Evolutionary conservation across 64 coral and sea anemone genomes (phyloP), one percentile per base, ranked within the genome.

Genomic region (Dendrophyllia cribrosa): DNA sequence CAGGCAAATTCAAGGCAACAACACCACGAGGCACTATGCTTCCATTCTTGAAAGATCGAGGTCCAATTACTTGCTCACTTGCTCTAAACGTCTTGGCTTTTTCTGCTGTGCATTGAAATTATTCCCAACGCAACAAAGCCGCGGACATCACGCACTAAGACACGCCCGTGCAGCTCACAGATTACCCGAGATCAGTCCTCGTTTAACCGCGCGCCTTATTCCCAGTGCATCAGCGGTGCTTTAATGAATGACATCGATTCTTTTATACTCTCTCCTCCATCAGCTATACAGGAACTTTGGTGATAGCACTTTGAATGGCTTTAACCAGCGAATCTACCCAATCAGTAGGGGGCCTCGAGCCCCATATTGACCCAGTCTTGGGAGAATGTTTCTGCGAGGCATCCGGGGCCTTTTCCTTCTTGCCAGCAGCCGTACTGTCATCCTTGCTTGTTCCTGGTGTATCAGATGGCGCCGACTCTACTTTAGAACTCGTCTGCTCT

Each of bases 241-340:
- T 56, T 5, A 56, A 56, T 56, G 5, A 56, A 56, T 56, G 53
- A 7, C 5, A 56, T 34, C 34, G 53, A 56, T 12, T 50, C 15
- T 75, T 50, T 3, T 1, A 34, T 34, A 34, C 19, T 21, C 56
- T 79, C 9, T 0, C 17, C 0, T 44, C 11, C 0, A 4, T 14
- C 44, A 68, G 1, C 45, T 77, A 93, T 13, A 51, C 75, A 20
- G 91, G 91, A 46, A 93, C 72, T 87, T 93, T 93, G 11, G 70
- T 45, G 21, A 93, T 76, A 6, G 91, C 59, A 20, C 71, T 93
- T 52, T 93, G 91, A 21, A 93, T 80, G 22, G 91, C 82, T 20
- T 93, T 93, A 26, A 75, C 91, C 48, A 93, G 70, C 10, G 74
- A 75, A 9, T 93, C 91, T 25, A 93, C 73, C 82, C 91, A 93